Percentiles rank a stretch among this genome's conserved stretches.
These are phyloP conservation scores for Drepana arcuata DNA, from an alignment of 1,140 invertebrate genomes.

Conservation along the genomic window DNA sequence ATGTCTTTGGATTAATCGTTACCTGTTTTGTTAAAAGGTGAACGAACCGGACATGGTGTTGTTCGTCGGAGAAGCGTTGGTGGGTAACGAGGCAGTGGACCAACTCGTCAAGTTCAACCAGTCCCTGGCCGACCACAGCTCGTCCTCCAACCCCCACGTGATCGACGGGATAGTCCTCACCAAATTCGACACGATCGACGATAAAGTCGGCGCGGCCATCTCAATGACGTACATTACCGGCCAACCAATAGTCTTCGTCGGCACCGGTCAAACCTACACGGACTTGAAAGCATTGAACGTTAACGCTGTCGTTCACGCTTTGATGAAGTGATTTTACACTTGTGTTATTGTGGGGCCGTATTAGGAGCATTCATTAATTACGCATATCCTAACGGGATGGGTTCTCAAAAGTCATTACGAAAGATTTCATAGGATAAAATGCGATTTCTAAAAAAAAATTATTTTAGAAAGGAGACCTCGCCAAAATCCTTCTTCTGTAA, in stretches of 20 bases:
- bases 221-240: conserved; percentile 99
- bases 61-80: conserved; percentile 98
- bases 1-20: no score
- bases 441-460: no score
- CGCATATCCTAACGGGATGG: no score
- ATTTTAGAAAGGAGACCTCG: no score
- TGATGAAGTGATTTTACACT: conserved; percentile 97
- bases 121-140: conserved; percentile 91
- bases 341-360: no score
- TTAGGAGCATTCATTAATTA: no score
- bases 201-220: conserved; percentile 99
- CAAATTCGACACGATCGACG: conserved; percentile 99
- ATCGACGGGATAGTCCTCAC: conserved; percentile 99
- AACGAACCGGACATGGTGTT: conserved; percentile 98
- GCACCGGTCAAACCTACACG: conserved; percentile 99
- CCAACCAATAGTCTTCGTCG: conserved; percentile 99
- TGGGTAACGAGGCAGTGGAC: conserved; percentile 99
- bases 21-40: no score
- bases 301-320: conserved; percentile 94
- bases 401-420: no score
- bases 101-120: conserved; percentile 99
- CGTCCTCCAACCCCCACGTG: conserved; percentile 86
- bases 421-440: no score
- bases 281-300: conserved; percentile 98
- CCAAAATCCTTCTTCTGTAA: no score